Conservation (phyloP, 2,113 vertebrate species). For the Chinchilla lanigera region DNA sequence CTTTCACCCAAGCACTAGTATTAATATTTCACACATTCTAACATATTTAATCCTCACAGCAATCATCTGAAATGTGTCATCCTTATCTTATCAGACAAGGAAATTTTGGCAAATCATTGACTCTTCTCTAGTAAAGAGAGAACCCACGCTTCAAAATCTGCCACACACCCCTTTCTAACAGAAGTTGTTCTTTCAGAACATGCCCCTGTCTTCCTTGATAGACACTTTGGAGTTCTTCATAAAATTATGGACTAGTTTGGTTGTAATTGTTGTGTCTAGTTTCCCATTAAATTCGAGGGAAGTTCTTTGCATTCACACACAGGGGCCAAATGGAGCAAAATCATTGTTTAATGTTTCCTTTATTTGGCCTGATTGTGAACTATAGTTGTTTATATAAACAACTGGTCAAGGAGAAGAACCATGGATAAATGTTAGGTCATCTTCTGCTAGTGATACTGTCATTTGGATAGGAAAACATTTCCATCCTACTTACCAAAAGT, state of each 20-base stretch:
- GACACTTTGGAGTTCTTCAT: background rate
- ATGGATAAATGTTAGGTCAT: background rate
- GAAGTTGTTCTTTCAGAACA: background rate
- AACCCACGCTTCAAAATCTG: background rate
- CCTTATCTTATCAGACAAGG: background rate
- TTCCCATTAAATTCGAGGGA: conserved; percentile 21
- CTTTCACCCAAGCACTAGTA: background rate
- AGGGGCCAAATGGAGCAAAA: background rate
- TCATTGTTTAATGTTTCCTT: background rate
- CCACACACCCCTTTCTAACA: background rate
- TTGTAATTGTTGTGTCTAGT: background rate
- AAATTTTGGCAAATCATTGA: background rate
- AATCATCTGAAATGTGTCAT: background rate
- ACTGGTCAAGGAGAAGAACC: background rate
- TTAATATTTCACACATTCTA: background rate
- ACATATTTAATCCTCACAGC: background rate
- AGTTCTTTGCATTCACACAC: background rate
- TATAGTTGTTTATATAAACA: background rate
- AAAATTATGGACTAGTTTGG: background rate
- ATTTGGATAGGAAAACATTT: background rate
- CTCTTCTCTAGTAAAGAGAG: background rate
- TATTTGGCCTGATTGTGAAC: background rate
- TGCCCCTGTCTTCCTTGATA: background rate
- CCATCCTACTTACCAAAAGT: background rate
- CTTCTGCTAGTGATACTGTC: background rate